phyloP scores from a whole-genome alignment of 2,797 vertebrate genomes.

The Falco berigora region DNA sequence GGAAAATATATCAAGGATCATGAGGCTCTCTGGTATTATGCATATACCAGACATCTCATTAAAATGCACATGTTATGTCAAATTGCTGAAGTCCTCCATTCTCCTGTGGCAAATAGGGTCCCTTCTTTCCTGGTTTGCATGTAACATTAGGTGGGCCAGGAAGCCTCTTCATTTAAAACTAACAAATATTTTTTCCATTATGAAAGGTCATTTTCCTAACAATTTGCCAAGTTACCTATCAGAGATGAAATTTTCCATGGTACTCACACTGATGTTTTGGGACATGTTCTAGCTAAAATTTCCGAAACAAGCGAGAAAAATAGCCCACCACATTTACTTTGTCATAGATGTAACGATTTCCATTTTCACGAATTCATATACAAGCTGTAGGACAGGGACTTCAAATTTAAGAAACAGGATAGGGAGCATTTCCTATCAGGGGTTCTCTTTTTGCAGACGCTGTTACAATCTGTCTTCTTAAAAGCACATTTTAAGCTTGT shows the following conservation, averaged over 20 bases:
- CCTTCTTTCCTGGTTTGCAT: neutral
- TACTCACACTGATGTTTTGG: neutral
- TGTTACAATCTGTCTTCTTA: neutral
- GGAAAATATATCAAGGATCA: neutral
- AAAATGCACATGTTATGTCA: neutral
- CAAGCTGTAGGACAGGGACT: neutral
- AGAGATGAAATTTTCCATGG: neutral
- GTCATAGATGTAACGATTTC: neutral
- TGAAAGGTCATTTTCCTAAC: neutral
- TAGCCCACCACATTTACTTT: neutral
- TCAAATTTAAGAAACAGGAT: neutral
- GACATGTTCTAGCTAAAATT: neutral
- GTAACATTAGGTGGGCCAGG: neutral
- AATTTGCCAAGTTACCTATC: neutral
- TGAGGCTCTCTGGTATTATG: accelerated
- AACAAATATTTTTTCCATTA: neutral
- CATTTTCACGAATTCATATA: neutral
- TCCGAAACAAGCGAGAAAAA: neutral
- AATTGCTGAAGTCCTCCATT: neutral
- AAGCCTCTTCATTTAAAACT: neutral
- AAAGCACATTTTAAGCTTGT: neutral
- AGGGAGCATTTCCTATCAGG: neutral
- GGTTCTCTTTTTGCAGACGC: neutral
- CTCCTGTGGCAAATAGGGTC: neutral
- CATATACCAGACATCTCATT: neutral